These are phyloP conservation scores for Cosmia trapezina DNA, from an alignment of 2,888 invertebrate genomes.

Conservation along the genomic window DNA sequence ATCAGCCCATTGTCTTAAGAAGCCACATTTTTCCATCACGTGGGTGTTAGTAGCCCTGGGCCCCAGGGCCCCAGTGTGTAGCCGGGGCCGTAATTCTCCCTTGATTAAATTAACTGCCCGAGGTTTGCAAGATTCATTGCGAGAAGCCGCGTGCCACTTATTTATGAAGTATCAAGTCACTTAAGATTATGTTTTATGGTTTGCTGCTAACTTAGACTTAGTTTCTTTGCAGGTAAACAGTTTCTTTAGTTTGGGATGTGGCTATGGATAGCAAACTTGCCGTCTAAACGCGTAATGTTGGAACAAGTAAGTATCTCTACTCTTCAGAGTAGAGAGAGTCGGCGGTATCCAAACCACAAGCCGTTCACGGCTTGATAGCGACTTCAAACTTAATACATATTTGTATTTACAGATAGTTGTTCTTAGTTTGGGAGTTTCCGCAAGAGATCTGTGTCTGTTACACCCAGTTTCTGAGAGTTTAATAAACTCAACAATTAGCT, in stretches of 20 bases:
- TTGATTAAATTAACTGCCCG: constrained; percentile 60
- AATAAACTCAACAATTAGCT: background rate
- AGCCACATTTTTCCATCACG: constrained; percentile 48
- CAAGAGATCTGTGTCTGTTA: background rate
- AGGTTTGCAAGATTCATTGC: constrained; percentile 52
- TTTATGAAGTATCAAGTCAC: constrained; percentile 45
- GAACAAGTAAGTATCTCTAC: background rate
- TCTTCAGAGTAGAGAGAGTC: too few relatives aligned
- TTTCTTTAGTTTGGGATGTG: constrained; percentile 15
- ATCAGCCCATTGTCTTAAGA: constrained; percentile 40
- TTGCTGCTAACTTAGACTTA: constrained; percentile 4
- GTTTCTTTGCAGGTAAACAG: constrained; percentile 27
- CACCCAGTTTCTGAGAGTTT: background rate
- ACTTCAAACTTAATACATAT: constrained; percentile 20
- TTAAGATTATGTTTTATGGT: constrained; percentile 42
- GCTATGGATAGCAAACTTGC: background rate
- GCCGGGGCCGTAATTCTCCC: constrained; percentile 42
- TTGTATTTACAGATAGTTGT: constrained; percentile 24
- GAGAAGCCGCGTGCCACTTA: constrained; percentile 32
- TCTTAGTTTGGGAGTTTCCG: constrained; percentile 9
- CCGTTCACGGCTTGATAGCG: constrained; percentile 13
- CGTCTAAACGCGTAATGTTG: background rate
- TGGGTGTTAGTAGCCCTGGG: constrained; percentile 24
- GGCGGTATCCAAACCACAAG: too few relatives aligned
- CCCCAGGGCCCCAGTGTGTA: constrained; percentile 21